These are phyloP conservation scores for Camponotus vicinus DNA, from an alignment of 1,140 invertebrate genomes.

Conservation along the genomic window DNA sequence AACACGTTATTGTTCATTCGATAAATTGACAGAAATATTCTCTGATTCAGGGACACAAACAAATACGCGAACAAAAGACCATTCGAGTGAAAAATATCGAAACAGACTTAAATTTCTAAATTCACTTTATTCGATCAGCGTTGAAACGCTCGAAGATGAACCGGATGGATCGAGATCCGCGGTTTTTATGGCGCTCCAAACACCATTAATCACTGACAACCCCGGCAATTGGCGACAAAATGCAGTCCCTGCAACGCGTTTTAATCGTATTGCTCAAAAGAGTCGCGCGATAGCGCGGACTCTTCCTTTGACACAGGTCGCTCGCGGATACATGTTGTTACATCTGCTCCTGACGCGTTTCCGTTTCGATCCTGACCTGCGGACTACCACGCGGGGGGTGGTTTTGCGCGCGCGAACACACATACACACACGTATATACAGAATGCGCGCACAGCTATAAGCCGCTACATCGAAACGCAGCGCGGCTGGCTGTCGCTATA, in stretches of 20 bases:
- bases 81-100: background rate
- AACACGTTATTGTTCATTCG: background rate
- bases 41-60: background rate
- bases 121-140: background rate
- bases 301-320: conserved; percentile 61
- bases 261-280: conserved; percentile 40
- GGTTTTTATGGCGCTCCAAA: background rate
- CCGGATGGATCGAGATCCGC: background rate
- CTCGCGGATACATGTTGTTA: conserved; percentile 59
- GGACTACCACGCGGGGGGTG: conserved; percentile 9
- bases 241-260: conserved; percentile 31
- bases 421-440: background rate
- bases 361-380: conserved; percentile 66
- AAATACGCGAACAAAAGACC: background rate
- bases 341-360: conserved; percentile 70
- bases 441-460: conserved; percentile 11
- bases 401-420: background rate
- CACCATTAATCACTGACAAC: conserved; percentile 31
- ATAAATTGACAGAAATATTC: background rate
- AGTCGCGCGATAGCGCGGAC: conserved; percentile 23
- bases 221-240: background rate
- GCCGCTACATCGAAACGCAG: conserved; percentile 51
- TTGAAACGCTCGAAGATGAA: conserved; percentile 22
- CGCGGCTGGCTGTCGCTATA: conserved; percentile 64
- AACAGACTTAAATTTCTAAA: background rate